Base-by-base conservation (phyloP, 2,888 invertebrate species). In the Lasioglossum pauxillum region DNA sequence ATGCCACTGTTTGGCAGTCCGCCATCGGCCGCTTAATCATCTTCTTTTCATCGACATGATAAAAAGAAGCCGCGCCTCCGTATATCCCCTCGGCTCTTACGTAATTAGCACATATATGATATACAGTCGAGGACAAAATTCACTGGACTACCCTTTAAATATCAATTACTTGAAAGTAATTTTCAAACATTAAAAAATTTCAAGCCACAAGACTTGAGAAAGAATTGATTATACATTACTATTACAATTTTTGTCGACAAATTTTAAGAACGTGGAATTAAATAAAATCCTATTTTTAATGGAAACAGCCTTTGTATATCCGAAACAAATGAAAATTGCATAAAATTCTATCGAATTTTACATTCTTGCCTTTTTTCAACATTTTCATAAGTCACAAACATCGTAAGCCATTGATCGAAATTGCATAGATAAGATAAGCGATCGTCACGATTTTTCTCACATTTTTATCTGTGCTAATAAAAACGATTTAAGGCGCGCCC, bases 21-120 rank as follows among this genome's bases (percentile, higher is more conserved):
- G 88, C 89, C 89, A 89, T 83, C 83, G 81, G 75, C n/a, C 82
- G 71, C 76, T 88, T 82, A 86, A 89, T 88, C 88, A 84, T 84
- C 83, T 85, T 83, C 88, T 88, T 88, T 87, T 88, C 89, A 89
- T 83, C 82, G 84, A 46, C 2, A 49, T 78, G 89, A 88, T 88
- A 87, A 86, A 89, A 84, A 83, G 85, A 79, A 88, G 82, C 81
- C 81, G 88, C 82, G 75, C 78, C 84, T 64, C 76, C n/a, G 60
- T 67, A 73, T 35, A 53, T 23, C 35, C 46, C 38, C 46, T 38
- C 35, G 72, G 73, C 85, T 81, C 74, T 88, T 86, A 89, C 88
- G 86, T 86, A 86, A 89, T 88, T 89, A 89, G 69, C 88, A 35
- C 84, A 75, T 81, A 82, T 57, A 46, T 60, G 77, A 72, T 75